Conservation (phyloP, 2,797 vertebrate species). For the Adelosebastes latens region DNA sequence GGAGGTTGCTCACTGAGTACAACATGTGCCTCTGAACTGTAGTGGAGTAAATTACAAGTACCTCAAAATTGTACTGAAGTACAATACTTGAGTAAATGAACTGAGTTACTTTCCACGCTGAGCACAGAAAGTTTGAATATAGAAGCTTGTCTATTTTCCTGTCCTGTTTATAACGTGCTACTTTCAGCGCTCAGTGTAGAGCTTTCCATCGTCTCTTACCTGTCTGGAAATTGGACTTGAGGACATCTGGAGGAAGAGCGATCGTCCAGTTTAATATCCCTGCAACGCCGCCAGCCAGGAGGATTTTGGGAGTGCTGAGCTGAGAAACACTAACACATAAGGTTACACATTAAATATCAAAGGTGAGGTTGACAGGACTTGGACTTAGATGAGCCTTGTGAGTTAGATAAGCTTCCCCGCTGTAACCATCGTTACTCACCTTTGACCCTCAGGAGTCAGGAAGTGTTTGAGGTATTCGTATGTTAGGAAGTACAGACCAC, state of each 20-base stretch:
- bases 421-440: conserved; percentile 62
- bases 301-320: conserved; percentile 79
- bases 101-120: too few species aligned
- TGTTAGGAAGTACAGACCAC: conserved; percentile 82
- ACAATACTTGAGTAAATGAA: too few species aligned
- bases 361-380: not conserved
- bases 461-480: conserved; percentile 80
- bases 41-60: too few species aligned
- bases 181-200: not conserved
- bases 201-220: conserved; percentile 52
- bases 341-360: not conserved
- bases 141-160: not conserved
- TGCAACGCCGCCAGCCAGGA: conserved; percentile 82
- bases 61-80: too few species aligned
- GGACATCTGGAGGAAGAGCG: conserved; percentile 84
- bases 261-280: conserved; percentile 84
- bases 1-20: too few species aligned
- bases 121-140: too few species aligned
- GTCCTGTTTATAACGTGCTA: not conserved
- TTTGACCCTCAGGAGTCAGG: conserved; percentile 81
- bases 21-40: too few species aligned
- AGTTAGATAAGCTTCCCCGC: not conserved
- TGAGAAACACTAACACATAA: conserved; percentile 63
- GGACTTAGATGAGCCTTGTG: too few species aligned
- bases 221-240: conserved; percentile 87